Evolutionary conservation across 2,888 invertebrate genomes (phyloP), one percentile per base, ranked within the genome.

Genomic region (Ectemnius lituratus): DNA sequence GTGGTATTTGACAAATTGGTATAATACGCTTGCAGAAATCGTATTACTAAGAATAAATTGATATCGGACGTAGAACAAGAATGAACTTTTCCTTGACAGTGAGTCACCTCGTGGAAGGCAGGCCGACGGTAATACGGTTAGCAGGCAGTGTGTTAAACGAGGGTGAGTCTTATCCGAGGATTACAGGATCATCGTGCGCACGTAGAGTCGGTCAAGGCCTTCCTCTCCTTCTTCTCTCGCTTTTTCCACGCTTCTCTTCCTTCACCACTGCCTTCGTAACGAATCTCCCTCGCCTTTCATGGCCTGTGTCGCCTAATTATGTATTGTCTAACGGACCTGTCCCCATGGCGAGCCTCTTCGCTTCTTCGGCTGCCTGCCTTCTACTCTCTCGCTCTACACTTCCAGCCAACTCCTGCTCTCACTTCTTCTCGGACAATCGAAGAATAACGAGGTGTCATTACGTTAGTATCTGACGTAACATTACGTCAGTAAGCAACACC

Each of bases 201-300:
- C 14, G 49, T 11, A 66, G 62, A 73, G 75, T 76, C 69, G 79
- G 79, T 79, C 79, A 86, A 85, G 85, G 84, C 83, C 79, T 78
- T 83, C 70, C 67, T 76, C 84, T 71, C 66, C 75, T 79, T 75
- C 74, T 78, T 81, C 81, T 79, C 80, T 78, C 65, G 70, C 62
- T 74, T 73, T 74, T 62, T 70, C 62, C 72, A 62, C 75, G 61
- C 64, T 60, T 66, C 71, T 62, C 68, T 61, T 75, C 77, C 71
- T 69, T 71, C 67, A 78, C 45, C 75, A n/a, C n/a, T 52, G 52
- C 52, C 52, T 69, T 68, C 66, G 62, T 37, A 37, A 61, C 59
- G 62, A 64, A 57, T 69, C 69, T 75, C 77, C 73, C 67, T 72
- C 63, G 63, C 68, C 75, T 80, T 78, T 73, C 66, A 73, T 75